A percentile compares a stretch with the other conserved stretches of the same genome.
Conservation (phyloP, 1,140 invertebrate genomes). For the Protaetia brevitarsis region DNA sequence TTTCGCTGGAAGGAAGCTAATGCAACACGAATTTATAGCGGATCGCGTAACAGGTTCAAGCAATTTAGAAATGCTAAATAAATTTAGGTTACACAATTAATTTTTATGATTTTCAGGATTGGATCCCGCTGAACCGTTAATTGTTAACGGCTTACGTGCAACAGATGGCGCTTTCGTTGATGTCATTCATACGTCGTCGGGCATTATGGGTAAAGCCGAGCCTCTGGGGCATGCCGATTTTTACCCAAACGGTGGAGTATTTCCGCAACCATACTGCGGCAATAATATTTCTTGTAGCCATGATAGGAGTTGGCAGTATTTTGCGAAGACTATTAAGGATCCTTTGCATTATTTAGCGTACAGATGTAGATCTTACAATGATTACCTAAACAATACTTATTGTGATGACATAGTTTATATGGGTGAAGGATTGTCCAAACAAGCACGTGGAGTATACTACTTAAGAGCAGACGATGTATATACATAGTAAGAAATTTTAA, state of each 20-base stretch:
- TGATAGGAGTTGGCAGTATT: constrained; percentile 69
- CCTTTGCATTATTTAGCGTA: constrained; percentile 55
- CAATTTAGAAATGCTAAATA: background rate
- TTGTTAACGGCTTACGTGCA: constrained; percentile 61
- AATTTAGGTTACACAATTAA: no score
- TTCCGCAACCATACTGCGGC: constrained; percentile 69
- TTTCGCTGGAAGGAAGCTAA: background rate
- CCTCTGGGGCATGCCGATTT: constrained; percentile 75
- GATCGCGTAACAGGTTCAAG: constrained; percentile 6
- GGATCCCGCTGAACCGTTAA: constrained; percentile 74
- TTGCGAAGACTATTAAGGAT: constrained; percentile 65
- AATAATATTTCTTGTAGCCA: constrained; percentile 60
- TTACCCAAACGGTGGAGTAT: constrained; percentile 76
- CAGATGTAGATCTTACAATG: constrained; percentile 48
- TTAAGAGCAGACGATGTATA: background rate
- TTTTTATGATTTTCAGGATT: constrained; percentile 60
- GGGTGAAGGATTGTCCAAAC: background rate
- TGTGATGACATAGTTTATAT: constrained; percentile 44
- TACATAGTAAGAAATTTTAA: background rate
- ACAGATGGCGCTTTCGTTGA: constrained; percentile 76
- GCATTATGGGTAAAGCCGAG: constrained; percentile 58
- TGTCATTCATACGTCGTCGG: constrained; percentile 68
- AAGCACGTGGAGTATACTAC: background rate
- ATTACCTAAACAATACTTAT: constrained; percentile 29
- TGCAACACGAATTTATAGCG: background rate